Evolutionary conservation across 35 echinoderm and acorn worm species (phyloP), one percentile per base, ranked within the genome.

Genomic region (Ophioderma brevispina): DNA sequence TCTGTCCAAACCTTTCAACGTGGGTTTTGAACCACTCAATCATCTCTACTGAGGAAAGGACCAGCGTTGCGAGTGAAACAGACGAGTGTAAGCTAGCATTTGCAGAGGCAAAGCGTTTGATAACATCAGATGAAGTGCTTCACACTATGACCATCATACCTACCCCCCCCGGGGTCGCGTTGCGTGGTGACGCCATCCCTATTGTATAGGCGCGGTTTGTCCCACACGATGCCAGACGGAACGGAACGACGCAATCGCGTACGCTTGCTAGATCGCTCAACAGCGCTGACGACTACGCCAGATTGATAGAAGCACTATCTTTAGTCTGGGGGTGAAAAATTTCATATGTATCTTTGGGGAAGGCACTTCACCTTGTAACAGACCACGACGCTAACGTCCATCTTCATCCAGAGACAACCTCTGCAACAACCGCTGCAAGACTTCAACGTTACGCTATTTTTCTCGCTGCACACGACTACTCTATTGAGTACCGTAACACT

Each of bases 121-220:
- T 77, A 19, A 49, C 55, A 0, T 41, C 39, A 38, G 77, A 78
- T 10, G 3, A 88, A 13, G 86, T 89, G 14, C 59, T 70, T 64
- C 80, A 31, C 94, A 96, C 55, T 96, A 92, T 78, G 87, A n/a
- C n/a, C n/a, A 96, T 31, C n/a, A n/a, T n/a, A n/a, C n/a, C n/a
- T n/a, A n/a, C n/a, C 59, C 64, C 21, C 36, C 85, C 23, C 14
- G n/a, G 78, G 17, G 21, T 95, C 8, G 41, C 88, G n/a, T n/a
- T n/a, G n/a, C n/a, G n/a, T 19, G 82, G 88, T 84, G 86, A 95
- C 81, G n/a, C n/a, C n/a, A 90, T 33, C 94, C 94, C 1, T 96
- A 92, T 82, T 87, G 90, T 19, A 36, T 96, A 33, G 94, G 94
- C 3, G 87, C 88, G 0, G 56, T 81, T 13, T 83, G 38, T 83